These are phyloP conservation scores for Perizoma flavofasciatum DNA, from an alignment of 2,888 invertebrate species.

Conservation along the genomic window DNA sequence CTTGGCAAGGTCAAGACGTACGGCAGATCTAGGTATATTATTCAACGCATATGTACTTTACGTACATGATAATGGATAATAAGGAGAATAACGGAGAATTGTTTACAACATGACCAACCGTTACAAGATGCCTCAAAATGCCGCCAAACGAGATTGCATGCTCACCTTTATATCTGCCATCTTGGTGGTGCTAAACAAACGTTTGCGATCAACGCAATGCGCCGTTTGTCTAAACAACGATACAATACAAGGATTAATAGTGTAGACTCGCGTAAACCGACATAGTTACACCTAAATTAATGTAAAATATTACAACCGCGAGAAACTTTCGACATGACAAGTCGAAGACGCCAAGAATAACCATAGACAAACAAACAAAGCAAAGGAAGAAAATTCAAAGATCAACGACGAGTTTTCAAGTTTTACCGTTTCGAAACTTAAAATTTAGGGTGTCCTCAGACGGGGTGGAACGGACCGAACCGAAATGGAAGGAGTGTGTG, in stretches of 20 bases:
- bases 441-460: too few relatives aligned
- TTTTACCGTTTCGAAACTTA: too few relatives aligned
- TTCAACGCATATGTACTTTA: not conserved
- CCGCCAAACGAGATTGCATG: slow-evolving; percentile 65
- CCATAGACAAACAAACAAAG: slow-evolving; percentile 51
- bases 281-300: slow-evolving; percentile 57
- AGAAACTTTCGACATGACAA: slow-evolving; percentile 40
- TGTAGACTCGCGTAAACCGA: slow-evolving; percentile 55
- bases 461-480: too few relatives aligned
- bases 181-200: slow-evolving; percentile 65
- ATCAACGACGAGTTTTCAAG: too few relatives aligned
- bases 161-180: slow-evolving; percentile 84
- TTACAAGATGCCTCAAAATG: slow-evolving; percentile 70
- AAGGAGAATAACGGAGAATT: slow-evolving; percentile 4
- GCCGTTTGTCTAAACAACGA: slow-evolving; percentile 58
- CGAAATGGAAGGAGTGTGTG: too few relatives aligned
- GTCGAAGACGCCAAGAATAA: slow-evolving; percentile 67
- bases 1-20: slow-evolving; percentile 11
- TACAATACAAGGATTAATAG: slow-evolving; percentile 53
- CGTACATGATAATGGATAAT: not conserved
- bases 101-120: slow-evolving; percentile 52
- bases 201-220: slow-evolving; percentile 69
- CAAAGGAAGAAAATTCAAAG: not conserved
- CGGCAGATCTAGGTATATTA: not conserved
- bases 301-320: slow-evolving; percentile 50